These are phyloP conservation scores for Pelobates cultripes DNA, from an alignment of 2,797 vertebrate species.

Conservation along the genomic window DNA sequence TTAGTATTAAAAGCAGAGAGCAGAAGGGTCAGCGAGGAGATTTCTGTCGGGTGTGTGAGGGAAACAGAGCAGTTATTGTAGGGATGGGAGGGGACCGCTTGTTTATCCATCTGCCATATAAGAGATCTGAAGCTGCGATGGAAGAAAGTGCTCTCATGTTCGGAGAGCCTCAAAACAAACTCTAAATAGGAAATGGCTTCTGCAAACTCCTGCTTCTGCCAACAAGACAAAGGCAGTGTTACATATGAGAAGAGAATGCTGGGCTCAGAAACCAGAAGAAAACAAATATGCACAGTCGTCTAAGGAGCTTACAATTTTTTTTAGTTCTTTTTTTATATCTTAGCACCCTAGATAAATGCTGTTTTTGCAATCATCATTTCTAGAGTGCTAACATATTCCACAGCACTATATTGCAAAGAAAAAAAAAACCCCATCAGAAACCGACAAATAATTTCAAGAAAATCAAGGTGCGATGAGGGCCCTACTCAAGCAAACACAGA, in stretches of 20 bases:
- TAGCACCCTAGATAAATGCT: too few species aligned
- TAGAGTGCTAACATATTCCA: too few species aligned
- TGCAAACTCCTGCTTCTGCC: neutral
- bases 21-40: slow-evolving; percentile 40
- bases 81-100: slow-evolving; percentile 26
- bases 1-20: slow-evolving; percentile 51
- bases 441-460: too few species aligned
- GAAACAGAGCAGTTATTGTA: slow-evolving; percentile 53
- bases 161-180: neutral
- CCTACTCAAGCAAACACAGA: too few species aligned
- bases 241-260: neutral
- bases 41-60: slow-evolving; percentile 41
- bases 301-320: too few species aligned
- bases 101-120: slow-evolving; percentile 45
- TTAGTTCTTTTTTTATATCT: too few species aligned
- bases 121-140: slow-evolving; percentile 2
- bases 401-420: too few species aligned
- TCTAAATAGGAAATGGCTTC: neutral
- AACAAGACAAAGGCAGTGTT: neutral
- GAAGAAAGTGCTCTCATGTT: slow-evolving; percentile 5
- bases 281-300: too few species aligned
- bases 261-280: too few species aligned
- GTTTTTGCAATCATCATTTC: too few species aligned
- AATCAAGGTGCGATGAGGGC: too few species aligned
- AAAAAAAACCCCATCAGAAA: too few species aligned